phyloP scores from a whole-genome alignment of 1,140 invertebrate genomes.

The Reticulitermes speratus region DNA sequence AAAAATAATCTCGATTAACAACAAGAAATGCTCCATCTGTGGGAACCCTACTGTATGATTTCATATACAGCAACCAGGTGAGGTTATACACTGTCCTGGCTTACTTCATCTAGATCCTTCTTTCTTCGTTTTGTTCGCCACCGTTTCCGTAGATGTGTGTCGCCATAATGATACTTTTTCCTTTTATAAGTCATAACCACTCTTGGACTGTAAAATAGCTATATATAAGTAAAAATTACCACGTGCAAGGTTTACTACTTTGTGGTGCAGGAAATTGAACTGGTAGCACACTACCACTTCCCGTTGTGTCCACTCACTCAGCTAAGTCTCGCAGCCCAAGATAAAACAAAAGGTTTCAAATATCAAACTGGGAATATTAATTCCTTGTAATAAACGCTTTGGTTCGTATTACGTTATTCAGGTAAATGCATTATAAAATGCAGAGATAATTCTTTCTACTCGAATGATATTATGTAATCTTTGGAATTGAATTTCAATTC shows the following conservation, averaged over 20 bases:
- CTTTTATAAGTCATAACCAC: constrained; percentile 61
- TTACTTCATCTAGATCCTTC: constrained; percentile 75
- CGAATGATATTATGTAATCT: neutral
- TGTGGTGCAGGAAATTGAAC: neutral
- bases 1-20: no score
- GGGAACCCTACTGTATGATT: no score
- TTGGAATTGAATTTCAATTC: neutral
- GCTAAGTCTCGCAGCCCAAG: no score
- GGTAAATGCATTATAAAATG: no score
- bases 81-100: constrained; percentile 27
- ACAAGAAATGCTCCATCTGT: no score
- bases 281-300: neutral
- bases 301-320: neutral
- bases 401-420: no score
- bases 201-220: neutral
- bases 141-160: constrained; percentile 60
- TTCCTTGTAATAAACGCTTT: no score
- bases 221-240: neutral
- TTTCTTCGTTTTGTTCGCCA: constrained; percentile 71
- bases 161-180: constrained; percentile 65
- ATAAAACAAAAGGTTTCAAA: no score
- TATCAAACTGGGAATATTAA: no score
- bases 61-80: neutral
- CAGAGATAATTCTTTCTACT: neutral
- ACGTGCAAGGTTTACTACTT: neutral